Percentiles rank a stretch among this genome's conserved stretches.
These are phyloP conservation scores for Chiridota heheva DNA, from an alignment of 35 echinoderm and acorn worm genomes.

Conservation along the genomic window DNA sequence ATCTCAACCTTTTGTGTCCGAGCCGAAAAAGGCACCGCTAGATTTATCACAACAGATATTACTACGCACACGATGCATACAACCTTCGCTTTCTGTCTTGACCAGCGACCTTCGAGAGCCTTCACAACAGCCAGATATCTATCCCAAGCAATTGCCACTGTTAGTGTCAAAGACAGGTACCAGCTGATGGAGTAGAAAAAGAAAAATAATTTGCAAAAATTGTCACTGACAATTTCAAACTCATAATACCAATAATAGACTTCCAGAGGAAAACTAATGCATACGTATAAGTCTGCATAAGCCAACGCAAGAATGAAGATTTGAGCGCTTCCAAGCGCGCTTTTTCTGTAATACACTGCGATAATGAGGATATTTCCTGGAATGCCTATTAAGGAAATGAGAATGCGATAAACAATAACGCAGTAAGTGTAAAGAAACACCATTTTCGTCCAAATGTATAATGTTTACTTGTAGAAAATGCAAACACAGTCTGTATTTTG, in stretches of 20 bases:
- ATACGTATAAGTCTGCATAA: conserved; percentile 25
- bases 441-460: no score
- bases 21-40: conserved; percentile 7
- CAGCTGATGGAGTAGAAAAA: background rate
- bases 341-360: conserved; percentile 24
- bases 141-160: conserved; percentile 20
- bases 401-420: background rate
- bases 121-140: conserved; percentile 25
- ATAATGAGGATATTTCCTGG: conserved; percentile 29
- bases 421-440: conserved; percentile 24
- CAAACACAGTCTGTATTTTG: no score
- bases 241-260: conserved; percentile 15
- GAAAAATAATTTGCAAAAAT: conserved; percentile 21
- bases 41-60: conserved; percentile 1
- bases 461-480: no score
- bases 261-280: conserved; percentile 1
- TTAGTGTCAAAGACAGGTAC: conserved; percentile 7
- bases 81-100: conserved; percentile 4
- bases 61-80: conserved; percentile 8
- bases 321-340: conserved; percentile 23
- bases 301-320: conserved; percentile 30
- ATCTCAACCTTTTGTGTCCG: background rate
- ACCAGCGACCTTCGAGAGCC: conserved; percentile 30
- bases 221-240: background rate
- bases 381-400: conserved; percentile 15